These are phyloP conservation scores for Erynnis tages DNA, from an alignment of 2,888 invertebrate species.

Conservation along the genomic window DNA sequence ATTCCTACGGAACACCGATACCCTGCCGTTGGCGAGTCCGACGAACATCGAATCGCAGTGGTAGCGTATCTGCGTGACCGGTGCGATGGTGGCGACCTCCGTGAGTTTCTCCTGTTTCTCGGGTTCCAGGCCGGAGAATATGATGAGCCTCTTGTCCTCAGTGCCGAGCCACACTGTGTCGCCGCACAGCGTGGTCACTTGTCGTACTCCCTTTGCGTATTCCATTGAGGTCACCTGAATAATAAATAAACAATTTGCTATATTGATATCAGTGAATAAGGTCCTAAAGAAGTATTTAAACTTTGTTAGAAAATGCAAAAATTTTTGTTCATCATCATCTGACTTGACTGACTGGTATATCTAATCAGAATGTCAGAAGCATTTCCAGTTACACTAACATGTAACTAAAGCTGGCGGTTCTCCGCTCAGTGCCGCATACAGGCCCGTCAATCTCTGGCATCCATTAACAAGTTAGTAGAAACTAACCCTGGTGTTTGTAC, in stretches of 20 bases:
- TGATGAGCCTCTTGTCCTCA: constrained; percentile 89
- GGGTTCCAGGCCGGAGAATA: constrained; percentile 92
- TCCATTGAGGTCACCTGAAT: constrained; percentile 88
- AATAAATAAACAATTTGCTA: constrained; percentile 12
- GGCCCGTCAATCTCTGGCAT: too few relatives aligned
- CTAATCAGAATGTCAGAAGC: too few relatives aligned
- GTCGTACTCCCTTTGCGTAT: constrained; percentile 87
- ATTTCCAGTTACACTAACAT: too few relatives aligned
- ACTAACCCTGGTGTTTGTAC: too few relatives aligned
- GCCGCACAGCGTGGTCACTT: constrained; percentile 71
- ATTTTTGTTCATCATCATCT: too few relatives aligned
- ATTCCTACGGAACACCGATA: constrained; percentile 87
- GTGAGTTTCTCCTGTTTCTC: constrained; percentile 90
- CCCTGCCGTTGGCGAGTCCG: constrained; percentile 89
- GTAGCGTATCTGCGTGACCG: constrained; percentile 89
- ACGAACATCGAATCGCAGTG: constrained; percentile 94
- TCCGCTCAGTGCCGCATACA: too few relatives aligned
- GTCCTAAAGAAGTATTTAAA: too few relatives aligned
- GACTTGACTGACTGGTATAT: too few relatives aligned
- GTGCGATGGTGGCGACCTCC: constrained; percentile 85
- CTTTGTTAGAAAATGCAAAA: too few relatives aligned
- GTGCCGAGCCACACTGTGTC: constrained; percentile 97
- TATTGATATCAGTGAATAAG: too few relatives aligned
- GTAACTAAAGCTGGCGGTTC: too few relatives aligned
- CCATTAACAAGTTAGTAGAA: too few relatives aligned